Evolutionary conservation across 2,797 vertebrate species (phyloP).

Genomic region (Gallinago nigripennis): DNA sequence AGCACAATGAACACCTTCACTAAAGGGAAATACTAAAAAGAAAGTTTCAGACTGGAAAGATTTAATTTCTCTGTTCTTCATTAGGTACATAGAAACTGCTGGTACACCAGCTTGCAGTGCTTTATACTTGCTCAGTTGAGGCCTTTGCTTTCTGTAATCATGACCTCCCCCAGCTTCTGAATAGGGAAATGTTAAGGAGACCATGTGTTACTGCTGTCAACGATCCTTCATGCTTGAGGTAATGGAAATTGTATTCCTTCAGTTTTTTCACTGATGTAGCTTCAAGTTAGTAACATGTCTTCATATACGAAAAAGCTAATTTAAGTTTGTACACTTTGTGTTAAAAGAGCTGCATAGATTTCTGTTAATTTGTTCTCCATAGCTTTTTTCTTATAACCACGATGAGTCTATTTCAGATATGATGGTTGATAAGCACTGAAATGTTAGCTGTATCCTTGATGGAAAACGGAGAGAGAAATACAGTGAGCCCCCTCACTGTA

Average conservation of each 20-base stretch:
- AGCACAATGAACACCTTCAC: neutral
- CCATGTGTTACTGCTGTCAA: slow-evolving; percentile 1
- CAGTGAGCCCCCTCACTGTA: neutral
- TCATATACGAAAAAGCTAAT: neutral
- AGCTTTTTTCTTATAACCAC: neutral
- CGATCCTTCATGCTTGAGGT: neutral
- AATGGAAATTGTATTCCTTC: neutral
- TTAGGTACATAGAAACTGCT: neutral
- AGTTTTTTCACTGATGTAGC: neutral
- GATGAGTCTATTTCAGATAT: neutral
- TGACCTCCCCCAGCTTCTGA: neutral
- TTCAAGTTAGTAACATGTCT: neutral
- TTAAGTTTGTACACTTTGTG: neutral
- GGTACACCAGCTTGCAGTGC: neutral
- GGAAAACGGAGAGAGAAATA: neutral
- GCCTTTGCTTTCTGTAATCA: neutral
- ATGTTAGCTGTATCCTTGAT: neutral
- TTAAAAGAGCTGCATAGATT: neutral
- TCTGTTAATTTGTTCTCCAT: neutral
- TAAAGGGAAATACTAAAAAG: neutral
- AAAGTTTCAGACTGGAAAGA: neutral
- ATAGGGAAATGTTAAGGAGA: neutral
- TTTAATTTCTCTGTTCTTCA: neutral
- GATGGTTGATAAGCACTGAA: neutral
- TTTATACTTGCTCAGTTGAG: neutral